These are phyloP conservation scores for Iguana delicatissima DNA, from an alignment of 2,797 vertebrate species.

Conservation along the genomic window DNA sequence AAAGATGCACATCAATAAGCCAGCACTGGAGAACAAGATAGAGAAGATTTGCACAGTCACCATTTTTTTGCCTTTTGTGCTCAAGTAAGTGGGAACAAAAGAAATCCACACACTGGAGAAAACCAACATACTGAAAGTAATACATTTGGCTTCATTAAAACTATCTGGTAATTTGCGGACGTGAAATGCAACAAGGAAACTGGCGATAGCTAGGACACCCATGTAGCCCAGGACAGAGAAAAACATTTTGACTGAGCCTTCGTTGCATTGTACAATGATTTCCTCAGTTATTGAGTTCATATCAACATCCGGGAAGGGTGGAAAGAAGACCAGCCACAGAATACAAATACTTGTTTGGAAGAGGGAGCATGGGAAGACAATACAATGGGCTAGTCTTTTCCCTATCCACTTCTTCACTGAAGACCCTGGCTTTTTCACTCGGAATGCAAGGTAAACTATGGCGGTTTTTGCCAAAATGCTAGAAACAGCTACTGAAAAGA, in stretches of 20 bases:
- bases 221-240: too few relatives aligned
- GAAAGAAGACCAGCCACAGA: not conserved
- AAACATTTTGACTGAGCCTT: too few relatives aligned
- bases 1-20: not conserved
- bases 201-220: too few relatives aligned
- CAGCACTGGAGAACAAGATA: not conserved
- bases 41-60: not conserved
- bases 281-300: too few relatives aligned
- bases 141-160: too few relatives aligned
- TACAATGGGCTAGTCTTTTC: not conserved
- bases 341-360: not conserved
- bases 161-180: too few relatives aligned
- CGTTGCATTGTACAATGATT: too few relatives aligned
- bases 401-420: not conserved
- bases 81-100: too few relatives aligned
- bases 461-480: not conserved
- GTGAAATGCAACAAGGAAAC: too few relatives aligned
- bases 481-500: conserved; percentile 7
- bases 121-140: too few relatives aligned
- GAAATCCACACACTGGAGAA: too few relatives aligned
- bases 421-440: not conserved
- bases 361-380: not conserved
- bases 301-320: not conserved
- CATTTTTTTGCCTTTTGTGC: not conserved
- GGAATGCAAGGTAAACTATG: not conserved